Evolutionary conservation across 2,113 vertebrate species (phyloP).

Genomic region (Sakesphorus luctuosus): DNA sequence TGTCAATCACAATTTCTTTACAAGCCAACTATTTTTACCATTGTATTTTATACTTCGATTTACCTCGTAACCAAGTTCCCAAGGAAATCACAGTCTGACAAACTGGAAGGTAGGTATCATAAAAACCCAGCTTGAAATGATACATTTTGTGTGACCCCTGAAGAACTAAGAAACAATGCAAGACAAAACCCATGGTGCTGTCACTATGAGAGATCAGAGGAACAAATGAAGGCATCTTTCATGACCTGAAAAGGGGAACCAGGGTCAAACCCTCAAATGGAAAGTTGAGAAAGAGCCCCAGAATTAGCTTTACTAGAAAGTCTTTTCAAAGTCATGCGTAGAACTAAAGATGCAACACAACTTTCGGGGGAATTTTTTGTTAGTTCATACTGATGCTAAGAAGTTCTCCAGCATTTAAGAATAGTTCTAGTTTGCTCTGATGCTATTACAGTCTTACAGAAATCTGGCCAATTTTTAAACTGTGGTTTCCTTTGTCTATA

Average conservation of each 20-base stretch:
- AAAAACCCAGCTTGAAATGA: conserved; percentile 2
- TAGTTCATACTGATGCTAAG: not conserved
- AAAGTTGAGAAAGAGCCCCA: not conserved
- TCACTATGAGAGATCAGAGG: conserved; percentile 6
- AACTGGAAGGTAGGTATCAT: not conserved
- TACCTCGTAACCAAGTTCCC: not conserved
- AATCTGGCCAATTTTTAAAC: not conserved
- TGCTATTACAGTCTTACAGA: not conserved
- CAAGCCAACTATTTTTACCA: not conserved
- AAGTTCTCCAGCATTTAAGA: not conserved
- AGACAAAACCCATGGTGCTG: not conserved
- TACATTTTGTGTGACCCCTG: not conserved
- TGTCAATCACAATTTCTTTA: not conserved
- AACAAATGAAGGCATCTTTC: conserved; percentile 40
- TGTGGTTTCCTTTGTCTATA: not conserved
- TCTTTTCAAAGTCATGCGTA: not conserved
- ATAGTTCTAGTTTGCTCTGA: not conserved
- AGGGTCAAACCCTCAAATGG: conserved; percentile 23
- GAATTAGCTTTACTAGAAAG: conserved; percentile 17
- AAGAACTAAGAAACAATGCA: not conserved
- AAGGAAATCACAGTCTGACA: not conserved
- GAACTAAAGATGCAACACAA: not conserved
- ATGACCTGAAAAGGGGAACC: conserved; percentile 13
- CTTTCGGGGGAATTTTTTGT: not conserved
- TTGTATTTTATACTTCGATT: not conserved